phyloP scores from a whole-genome alignment of 92 coral and sea anemone genomes.

The Heliopora coerulea region DNA sequence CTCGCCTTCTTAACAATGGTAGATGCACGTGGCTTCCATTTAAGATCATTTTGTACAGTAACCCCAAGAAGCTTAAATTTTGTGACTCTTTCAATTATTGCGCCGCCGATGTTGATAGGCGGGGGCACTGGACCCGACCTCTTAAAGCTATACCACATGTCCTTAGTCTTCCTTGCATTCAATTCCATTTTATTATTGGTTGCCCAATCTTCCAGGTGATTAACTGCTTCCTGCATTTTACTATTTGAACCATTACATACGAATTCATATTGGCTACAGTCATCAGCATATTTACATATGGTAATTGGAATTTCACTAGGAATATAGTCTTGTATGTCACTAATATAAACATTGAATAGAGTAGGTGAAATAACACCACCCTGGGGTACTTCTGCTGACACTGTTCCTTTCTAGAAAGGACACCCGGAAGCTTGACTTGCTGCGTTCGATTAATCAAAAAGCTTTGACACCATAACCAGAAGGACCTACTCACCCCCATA shows the following conservation, averaged over 20 bases:
- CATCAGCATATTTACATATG: constrained; percentile 53
- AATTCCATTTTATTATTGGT: constrained; percentile 15
- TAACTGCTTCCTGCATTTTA: constrained; percentile 41
- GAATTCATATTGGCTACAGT: constrained; percentile 48
- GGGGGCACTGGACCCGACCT: neutral
- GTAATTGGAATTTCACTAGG: constrained; percentile 8
- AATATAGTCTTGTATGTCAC: constrained; percentile 41
- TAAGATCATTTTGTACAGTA: neutral
- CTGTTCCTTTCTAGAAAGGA: constrained; percentile 22
- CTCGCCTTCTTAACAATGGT: constrained; percentile 2
- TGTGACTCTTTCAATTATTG: constrained; percentile 10
- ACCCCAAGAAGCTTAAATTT: constrained; percentile 2
- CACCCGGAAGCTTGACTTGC: constrained; percentile 36
- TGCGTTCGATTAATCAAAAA: constrained; percentile 13
- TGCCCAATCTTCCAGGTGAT: constrained; percentile 26
- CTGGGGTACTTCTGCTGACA: constrained; percentile 52
- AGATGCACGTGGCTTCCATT: constrained; percentile 4
- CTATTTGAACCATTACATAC: constrained; percentile 24
- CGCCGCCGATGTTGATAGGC: neutral
- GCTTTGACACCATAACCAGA: constrained; percentile 47
- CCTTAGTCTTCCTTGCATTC: neutral
- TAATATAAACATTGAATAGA: constrained; percentile 24
- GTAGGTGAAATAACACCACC: constrained; percentile 50
- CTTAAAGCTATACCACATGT: neutral
- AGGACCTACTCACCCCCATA: constrained; percentile 42